These are phyloP conservation scores for Drosophila buzzatii DNA, from an alignment of 2,888 invertebrate genomes.

Conservation along the genomic window DNA sequence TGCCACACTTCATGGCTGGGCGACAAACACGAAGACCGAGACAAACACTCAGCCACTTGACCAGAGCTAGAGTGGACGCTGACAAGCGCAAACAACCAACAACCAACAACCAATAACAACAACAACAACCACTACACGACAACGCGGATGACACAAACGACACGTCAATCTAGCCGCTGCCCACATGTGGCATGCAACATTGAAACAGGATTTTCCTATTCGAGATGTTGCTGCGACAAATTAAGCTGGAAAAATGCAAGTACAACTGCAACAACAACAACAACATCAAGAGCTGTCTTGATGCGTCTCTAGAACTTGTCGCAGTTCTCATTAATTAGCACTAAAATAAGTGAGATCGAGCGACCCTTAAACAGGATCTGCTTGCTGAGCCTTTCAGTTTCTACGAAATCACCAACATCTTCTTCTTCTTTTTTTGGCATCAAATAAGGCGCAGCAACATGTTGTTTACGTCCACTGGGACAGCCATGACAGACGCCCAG, in stretches of 20 bases:
- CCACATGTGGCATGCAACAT: slow-evolving; percentile 73
- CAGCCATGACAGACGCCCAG: slow-evolving; percentile 68
- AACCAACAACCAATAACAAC: slow-evolving; percentile 30
- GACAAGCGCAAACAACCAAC: slow-evolving; percentile 47
- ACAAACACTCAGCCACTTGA: slow-evolving; percentile 59
- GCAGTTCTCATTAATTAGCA: slow-evolving; percentile 75
- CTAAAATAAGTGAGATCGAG: slow-evolving; percentile 61
- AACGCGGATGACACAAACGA: slow-evolving; percentile 72
- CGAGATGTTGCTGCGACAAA: slow-evolving; percentile 72
- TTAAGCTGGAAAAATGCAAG: slow-evolving; percentile 74
- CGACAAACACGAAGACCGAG: slow-evolving; percentile 46
- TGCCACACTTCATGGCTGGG: slow-evolving; percentile 50
- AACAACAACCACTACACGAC: slow-evolving; percentile 41
- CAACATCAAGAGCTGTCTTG: not conserved
- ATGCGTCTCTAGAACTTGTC: slow-evolving; percentile 62
- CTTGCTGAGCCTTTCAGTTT: slow-evolving; percentile 60
- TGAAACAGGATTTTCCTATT: slow-evolving; percentile 72
- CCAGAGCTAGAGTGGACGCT: slow-evolving; percentile 38
- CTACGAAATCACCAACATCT: slow-evolving; percentile 69
- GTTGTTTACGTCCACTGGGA: slow-evolving; percentile 74
- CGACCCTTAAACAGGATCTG: slow-evolving; percentile 21
- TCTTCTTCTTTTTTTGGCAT: slow-evolving; percentile 27
- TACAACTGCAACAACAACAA: slow-evolving; percentile 37
- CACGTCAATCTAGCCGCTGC: slow-evolving; percentile 75
- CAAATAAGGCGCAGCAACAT: slow-evolving; percentile 71